phyloP scores from a whole-genome alignment of 2,888 invertebrate species.

The Coenonympha arcania region DNA sequence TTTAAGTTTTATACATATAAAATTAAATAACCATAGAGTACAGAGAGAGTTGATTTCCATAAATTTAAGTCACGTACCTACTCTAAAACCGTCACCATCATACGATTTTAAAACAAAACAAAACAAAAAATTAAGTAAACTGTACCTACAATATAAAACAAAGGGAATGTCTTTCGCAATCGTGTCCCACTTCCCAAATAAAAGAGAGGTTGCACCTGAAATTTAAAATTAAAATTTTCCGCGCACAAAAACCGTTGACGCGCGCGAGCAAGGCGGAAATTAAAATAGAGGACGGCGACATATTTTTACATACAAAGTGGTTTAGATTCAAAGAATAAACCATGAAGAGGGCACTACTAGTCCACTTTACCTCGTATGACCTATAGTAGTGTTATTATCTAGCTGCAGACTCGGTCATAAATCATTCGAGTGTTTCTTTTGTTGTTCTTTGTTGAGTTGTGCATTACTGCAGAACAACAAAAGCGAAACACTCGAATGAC shows the following conservation, averaged over 20 bases:
- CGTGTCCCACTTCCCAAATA: conserved; percentile 7
- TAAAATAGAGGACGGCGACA: conserved; percentile 13
- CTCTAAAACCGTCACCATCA: too few relatives aligned
- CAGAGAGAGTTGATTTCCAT: too few relatives aligned
- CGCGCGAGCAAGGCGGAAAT: background rate
- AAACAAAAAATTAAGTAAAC: background rate
- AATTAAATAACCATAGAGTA: too few relatives aligned
- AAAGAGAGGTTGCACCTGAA: conserved; percentile 11
- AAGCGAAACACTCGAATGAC: too few relatives aligned
- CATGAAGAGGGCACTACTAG: background rate
- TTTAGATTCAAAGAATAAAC: conserved; percentile 3
- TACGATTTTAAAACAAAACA: too few relatives aligned
- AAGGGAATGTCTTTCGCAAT: background rate
- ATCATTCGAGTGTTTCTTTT: background rate
- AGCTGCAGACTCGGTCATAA: too few relatives aligned
- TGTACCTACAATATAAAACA: background rate
- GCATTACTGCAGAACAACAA: too few relatives aligned
- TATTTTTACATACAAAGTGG: conserved; percentile 13
- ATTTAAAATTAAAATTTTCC: conserved; percentile 16
- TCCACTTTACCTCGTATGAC: background rate
- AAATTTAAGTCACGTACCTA: too few relatives aligned
- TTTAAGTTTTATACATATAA: too few relatives aligned
- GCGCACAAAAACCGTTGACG: conserved; percentile 12
- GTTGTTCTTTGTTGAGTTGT: too few relatives aligned
- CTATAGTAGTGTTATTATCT: background rate